phyloP scores from a whole-genome alignment of 2,797 vertebrate species.

The Gymnopithys bicolor region DNA sequence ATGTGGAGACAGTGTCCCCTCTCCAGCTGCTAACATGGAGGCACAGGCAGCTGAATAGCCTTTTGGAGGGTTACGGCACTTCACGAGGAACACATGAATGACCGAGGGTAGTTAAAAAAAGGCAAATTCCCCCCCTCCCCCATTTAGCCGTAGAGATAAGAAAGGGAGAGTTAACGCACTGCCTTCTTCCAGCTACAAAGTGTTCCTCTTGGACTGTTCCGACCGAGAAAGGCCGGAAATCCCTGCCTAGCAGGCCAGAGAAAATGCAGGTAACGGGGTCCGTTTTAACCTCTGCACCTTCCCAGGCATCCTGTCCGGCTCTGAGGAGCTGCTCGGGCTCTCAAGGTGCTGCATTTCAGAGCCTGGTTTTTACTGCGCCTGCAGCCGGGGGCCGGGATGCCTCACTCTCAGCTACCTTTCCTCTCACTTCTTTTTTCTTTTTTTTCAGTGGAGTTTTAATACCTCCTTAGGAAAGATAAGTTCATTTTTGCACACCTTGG shows the following conservation, averaged over 20 bases:
- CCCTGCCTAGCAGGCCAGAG: not conserved
- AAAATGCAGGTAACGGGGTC: not conserved
- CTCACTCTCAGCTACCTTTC: slow-evolving; percentile 42
- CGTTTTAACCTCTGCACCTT: not conserved
- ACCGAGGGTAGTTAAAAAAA: not conserved
- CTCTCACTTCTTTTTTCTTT: slow-evolving; percentile 35
- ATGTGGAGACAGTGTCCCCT: slow-evolving; percentile 31
- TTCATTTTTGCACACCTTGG: slow-evolving; percentile 77
- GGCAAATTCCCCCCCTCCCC: not conserved
- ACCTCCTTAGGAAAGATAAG: slow-evolving; percentile 78
- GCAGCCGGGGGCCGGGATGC: slow-evolving; percentile 3
- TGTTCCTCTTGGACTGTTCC: not conserved
- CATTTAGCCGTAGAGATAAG: not conserved
- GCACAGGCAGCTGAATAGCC: not conserved
- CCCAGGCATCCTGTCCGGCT: not conserved
- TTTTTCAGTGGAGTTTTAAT: slow-evolving; percentile 67
- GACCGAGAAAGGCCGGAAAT: not conserved
- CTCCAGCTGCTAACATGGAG: slow-evolving; percentile 27
- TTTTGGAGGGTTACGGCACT: slow-evolving; percentile 21
- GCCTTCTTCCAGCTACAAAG: not conserved
- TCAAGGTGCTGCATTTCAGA: not conserved
- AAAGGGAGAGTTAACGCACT: not conserved
- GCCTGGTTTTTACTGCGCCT: not conserved
- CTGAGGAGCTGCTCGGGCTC: not conserved
- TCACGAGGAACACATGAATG: slow-evolving; percentile 3